A percentile compares a stretch with the other conserved stretches of the same genome.
phyloP scores from a whole-genome alignment of 2,888 invertebrate genomes.

The Nesidiocoris tenuis region DNA sequence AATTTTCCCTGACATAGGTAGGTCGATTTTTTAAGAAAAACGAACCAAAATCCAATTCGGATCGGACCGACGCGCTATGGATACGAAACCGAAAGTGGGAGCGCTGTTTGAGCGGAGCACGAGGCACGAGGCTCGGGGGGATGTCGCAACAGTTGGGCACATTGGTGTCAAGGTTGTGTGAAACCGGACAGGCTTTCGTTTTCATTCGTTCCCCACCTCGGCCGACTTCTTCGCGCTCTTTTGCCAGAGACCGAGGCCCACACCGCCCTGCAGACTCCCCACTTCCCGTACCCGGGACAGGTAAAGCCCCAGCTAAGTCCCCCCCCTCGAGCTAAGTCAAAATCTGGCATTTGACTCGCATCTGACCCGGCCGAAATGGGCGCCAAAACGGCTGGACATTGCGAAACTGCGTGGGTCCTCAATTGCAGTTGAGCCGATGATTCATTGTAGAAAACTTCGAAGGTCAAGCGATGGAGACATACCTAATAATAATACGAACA shows the following conservation, averaged over 20 bases:
- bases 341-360: neutral
- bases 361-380: neutral
- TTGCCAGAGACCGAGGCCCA: neutral
- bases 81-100: conserved; percentile 38
- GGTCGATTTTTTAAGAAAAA: too few species aligned
- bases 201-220: conserved; percentile 40
- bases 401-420: neutral
- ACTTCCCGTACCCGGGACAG: neutral
- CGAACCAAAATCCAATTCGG: neutral
- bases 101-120: conserved; percentile 10
- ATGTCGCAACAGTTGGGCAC: conserved; percentile 37
- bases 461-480: too few species aligned
- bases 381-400: neutral
- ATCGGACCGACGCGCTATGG: neutral
- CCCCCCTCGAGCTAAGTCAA: neutral
- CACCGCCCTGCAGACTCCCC: neutral
- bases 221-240: neutral
- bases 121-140: conserved; percentile 19
- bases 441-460: too few species aligned
- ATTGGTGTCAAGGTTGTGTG: conserved; percentile 45
- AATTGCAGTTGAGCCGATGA: too few species aligned
- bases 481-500: too few species aligned
- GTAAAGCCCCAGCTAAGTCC: neutral
- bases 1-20: too few species aligned
- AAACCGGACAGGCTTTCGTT: conserved; percentile 46